A percentile compares a stretch with the other conserved stretches of the same genome.
These are phyloP conservation scores for Mythimna pallens DNA, from an alignment of 2,888 invertebrate species.

Conservation along the genomic window DNA sequence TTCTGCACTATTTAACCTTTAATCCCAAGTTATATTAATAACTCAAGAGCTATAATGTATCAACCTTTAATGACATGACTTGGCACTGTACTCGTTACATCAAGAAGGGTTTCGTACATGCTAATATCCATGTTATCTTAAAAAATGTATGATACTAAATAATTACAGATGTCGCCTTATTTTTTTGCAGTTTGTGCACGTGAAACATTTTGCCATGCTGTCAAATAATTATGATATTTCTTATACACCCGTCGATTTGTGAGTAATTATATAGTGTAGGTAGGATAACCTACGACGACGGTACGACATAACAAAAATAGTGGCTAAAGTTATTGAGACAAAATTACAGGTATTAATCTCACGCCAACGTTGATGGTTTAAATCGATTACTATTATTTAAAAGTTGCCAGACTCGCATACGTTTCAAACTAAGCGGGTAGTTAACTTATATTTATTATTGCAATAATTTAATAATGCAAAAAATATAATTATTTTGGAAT, in stretches of 20 bases:
- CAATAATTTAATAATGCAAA: not conserved
- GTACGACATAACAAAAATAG: too few relatives aligned
- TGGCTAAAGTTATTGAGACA: not conserved
- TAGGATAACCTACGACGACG: not conserved
- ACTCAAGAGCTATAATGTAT: constrained; percentile 20
- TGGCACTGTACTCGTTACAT: constrained; percentile 28
- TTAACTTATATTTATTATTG: not conserved
- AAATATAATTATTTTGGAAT: not conserved
- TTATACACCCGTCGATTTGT: too few relatives aligned
- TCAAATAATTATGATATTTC: too few relatives aligned
- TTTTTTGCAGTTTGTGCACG: too few relatives aligned
- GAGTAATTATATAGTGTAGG: not conserved
- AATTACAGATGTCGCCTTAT: too few relatives aligned
- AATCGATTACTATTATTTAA: not conserved
- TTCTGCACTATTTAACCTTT: constrained; percentile 11
- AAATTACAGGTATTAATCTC: not conserved
- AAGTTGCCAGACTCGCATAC: not conserved
- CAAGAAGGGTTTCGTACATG: not conserved
- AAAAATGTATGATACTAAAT: not conserved
- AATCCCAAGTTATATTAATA: constrained; percentile 22
- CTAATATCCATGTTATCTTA: not conserved
- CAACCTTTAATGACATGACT: constrained; percentile 34
- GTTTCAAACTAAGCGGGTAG: not conserved
- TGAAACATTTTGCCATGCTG: too few relatives aligned
- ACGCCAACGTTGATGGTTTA: not conserved